phyloP scores from a whole-genome alignment of 2,888 invertebrate species.

The Rotaria socialis region DNA sequence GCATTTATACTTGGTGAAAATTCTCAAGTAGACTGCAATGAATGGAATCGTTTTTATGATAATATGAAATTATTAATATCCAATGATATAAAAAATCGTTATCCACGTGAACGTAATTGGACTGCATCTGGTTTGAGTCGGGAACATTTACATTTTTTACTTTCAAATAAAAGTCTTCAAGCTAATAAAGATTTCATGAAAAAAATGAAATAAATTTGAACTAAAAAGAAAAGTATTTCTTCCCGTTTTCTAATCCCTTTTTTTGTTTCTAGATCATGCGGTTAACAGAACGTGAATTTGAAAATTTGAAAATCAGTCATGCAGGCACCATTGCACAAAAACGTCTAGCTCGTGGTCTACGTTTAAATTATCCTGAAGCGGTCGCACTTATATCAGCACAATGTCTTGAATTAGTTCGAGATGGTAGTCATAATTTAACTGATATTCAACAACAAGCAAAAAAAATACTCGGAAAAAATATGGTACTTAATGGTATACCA shows the following conservation, averaged over 20 bases:
- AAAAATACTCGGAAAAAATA: constrained; percentile 53
- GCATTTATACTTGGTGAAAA: constrained; percentile 41
- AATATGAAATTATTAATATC: constrained; percentile 39
- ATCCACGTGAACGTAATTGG: constrained; percentile 38
- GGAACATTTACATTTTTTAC: constrained; percentile 41
- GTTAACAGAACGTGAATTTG: constrained; percentile 53
- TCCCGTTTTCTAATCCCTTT: neutral
- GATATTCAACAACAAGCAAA: constrained; percentile 53
- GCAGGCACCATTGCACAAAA: constrained; percentile 55
- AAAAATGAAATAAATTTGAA: neutral
- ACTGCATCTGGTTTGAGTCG: constrained; percentile 41
- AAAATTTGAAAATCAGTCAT: constrained; percentile 53
- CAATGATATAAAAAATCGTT: constrained; percentile 37
- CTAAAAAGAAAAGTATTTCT: neutral
- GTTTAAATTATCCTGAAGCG: constrained; percentile 55
- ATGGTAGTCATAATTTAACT: constrained; percentile 52
- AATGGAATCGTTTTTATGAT: constrained; percentile 41
- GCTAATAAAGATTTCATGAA: constrained; percentile 6
- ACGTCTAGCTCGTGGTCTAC: constrained; percentile 53
- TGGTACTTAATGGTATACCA: constrained; percentile 53
- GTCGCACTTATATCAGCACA: constrained; percentile 55
- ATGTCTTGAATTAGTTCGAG: constrained; percentile 55
- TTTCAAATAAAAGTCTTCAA: constrained; percentile 42
- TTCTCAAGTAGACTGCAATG: constrained; percentile 13
- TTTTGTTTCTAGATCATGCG: constrained; percentile 50